Percentiles rank a stretch among this genome's conserved stretches.
Conservation (phyloP, 1,140 invertebrate species). For the Drosophila baimaii region DNA sequence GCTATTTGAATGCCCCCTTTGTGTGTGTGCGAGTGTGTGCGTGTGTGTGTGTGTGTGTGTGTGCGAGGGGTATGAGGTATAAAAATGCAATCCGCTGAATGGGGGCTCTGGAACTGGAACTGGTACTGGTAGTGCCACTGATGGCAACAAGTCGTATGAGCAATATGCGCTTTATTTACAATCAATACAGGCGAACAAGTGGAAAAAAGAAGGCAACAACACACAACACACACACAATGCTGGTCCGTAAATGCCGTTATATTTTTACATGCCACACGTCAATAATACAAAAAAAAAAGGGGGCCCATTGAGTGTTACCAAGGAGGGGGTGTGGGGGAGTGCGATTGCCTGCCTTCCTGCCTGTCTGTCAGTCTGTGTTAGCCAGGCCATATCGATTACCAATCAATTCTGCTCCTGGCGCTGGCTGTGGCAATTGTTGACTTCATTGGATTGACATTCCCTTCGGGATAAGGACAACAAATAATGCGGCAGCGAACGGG, state of each 20-base stretch:
- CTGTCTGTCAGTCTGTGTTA: slow-evolving; percentile 15
- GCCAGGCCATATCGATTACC: slow-evolving; percentile 68
- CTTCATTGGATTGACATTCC: slow-evolving; percentile 55
- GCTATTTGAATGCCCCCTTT: slow-evolving; percentile 22
- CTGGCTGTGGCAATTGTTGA: slow-evolving; percentile 64
- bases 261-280: slow-evolving; percentile 70
- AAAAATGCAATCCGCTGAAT: slow-evolving; percentile 28
- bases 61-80: neutral
- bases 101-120: neutral
- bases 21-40: neutral
- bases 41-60: neutral
- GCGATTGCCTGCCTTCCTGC: slow-evolving; percentile 1
- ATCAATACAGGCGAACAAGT: slow-evolving; percentile 47
- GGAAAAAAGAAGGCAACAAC: neutral
- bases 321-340: neutral
- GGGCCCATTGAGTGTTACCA: neutral
- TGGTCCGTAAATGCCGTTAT: slow-evolving; percentile 55
- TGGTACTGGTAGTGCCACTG: slow-evolving; percentile 2
- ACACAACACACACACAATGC: slow-evolving; percentile 41
- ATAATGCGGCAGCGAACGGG: slow-evolving; percentile 1
- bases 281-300: slow-evolving; percentile 29
- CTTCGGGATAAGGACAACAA: slow-evolving; percentile 31
- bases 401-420: slow-evolving; percentile 60
- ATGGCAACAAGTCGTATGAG: slow-evolving; percentile 71
- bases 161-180: slow-evolving; percentile 73